These are phyloP conservation scores for Gnathonemus echidnorhynchus DNA, from an alignment of 2,113 vertebrate genomes.

Conservation along the genomic window DNA sequence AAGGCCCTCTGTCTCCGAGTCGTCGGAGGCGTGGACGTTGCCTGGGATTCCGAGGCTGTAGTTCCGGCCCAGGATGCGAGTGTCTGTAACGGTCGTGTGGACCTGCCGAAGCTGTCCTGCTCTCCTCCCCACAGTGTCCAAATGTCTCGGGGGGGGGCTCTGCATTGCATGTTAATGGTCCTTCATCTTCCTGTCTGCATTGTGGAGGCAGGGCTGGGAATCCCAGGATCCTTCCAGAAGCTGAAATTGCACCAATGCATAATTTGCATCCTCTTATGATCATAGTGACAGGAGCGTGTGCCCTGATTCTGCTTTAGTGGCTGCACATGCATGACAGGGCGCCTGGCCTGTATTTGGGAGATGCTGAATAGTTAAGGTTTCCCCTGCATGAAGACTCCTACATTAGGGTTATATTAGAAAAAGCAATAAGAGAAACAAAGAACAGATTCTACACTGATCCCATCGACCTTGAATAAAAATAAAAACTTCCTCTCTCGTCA, in stretches of 20 bases:
- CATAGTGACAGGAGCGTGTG: neutral
- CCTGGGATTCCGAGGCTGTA: neutral
- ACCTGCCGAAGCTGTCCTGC: neutral
- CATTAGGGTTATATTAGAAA: neutral
- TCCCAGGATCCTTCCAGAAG: neutral
- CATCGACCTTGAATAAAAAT: neutral
- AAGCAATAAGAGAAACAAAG: neutral
- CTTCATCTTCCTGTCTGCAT: neutral
- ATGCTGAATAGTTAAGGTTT: neutral
- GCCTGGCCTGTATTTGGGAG: neutral
- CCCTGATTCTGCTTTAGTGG: neutral
- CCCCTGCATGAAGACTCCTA: neutral
- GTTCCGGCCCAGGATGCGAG: neutral
- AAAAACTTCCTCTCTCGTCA: neutral
- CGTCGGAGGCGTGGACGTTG: neutral
- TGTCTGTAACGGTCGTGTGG: neutral
- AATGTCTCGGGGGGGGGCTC: neutral
- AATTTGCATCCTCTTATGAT: slow-evolving; percentile 15
- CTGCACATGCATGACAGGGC: neutral
- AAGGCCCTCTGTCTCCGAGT: neutral
- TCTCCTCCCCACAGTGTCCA: neutral
- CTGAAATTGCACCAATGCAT: neutral
- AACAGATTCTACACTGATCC: neutral
- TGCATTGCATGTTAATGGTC: neutral
- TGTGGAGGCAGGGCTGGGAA: neutral